Evolutionary conservation across 2,888 invertebrate genomes (phyloP), one percentile per base, ranked within the genome.

Genomic region (Chrysodeixis includens): DNA sequence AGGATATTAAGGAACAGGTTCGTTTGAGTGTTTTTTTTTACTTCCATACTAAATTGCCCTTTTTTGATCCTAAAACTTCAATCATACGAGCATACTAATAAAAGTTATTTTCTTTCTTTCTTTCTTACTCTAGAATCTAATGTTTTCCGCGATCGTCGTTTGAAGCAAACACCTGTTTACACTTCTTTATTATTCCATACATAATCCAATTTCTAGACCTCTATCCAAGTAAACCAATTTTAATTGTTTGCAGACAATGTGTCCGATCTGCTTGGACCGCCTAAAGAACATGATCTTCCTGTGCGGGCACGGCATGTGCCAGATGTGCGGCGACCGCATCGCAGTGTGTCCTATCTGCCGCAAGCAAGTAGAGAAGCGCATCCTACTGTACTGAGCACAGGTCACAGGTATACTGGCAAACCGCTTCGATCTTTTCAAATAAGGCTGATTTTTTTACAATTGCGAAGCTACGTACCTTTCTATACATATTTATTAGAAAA

Each of bases 251-350:
- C 96, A 99, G 99, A 99, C 99, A 1, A 99, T 99, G 98, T 99
- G 99, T 88, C 99, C 99, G 5, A 99, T 99, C 74, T 99, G 99
- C 93, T 96, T 99, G 95, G 99, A 99, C 95, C 97, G 99, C 35
- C 96, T 99, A 86, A 99, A 99, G 95, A 99, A 99, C 94, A 99
- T 99, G 99, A 99, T 99, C 83, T 99, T 99, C 96, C 96, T 99
- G 53, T 99, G 99, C 92, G 99, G 99, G 7, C 99, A 99, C 92
- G 99, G 99, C 79, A 98, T 99, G 74, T 99, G 99, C 90, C 99
- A 99, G 95, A 98, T 99, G 98, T 99, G 99, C 92, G 99, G 99
- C 32, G 99, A 99, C 95, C 97, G 99, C 85, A 99, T 99, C 97
- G 97, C 97, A 69, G 99, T 99, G 86, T 99, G 99, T 89, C 99